Base-by-base conservation (phyloP, 2,113 vertebrate species). In the Seriola rivoliana region DNA sequence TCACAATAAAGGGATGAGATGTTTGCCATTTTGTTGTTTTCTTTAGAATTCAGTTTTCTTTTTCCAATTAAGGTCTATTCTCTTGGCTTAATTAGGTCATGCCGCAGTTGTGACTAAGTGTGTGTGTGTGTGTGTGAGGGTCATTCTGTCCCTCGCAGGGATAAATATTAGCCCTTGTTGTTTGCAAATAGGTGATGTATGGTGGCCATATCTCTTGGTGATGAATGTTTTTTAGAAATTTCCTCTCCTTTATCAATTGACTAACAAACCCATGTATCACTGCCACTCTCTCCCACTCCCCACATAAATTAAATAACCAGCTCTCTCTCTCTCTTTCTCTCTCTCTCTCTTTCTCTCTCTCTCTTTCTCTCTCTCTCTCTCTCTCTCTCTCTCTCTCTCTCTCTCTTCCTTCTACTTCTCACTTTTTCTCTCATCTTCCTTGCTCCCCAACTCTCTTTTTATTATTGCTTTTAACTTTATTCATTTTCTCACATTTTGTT, bases 221-320 rank as follows among this genome's bases (percentile, higher is more conserved):
- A 97, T 97, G 96, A 97, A 97, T 97, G 97, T 95, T 97, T 97
- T 97, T 96, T 95, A 96, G 96, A 97, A 97, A 98, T 97, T 97
- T 98, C 96, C 96, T 98, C 96, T 95, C 96, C 96, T 97, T 98
- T 99, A 98, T 99, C 97, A 99, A 97, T 96, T 96, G 96, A 96
- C 97, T 96, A 97, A 97, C 95, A 97, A 95, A 96, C 96, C 95
- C 96, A 97, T 99, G 97, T 93, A 99, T 99, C 97, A 99, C 96
- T 99, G 97, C 96, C 97, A 97, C 94, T 96, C 96, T 94, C 92
- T 93, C 94, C 95, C 93, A 94, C 95, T 96, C 95, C 96, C 94
- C 96, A 96, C 96, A 98, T 98, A 97, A 97, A 98, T 98, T 97
- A 98, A 92, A 97, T 95, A 96, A 94, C 93, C 93, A 89, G 57